phyloP scores from a whole-genome alignment of 2,888 invertebrate genomes.

The Chesias legatella region DNA sequence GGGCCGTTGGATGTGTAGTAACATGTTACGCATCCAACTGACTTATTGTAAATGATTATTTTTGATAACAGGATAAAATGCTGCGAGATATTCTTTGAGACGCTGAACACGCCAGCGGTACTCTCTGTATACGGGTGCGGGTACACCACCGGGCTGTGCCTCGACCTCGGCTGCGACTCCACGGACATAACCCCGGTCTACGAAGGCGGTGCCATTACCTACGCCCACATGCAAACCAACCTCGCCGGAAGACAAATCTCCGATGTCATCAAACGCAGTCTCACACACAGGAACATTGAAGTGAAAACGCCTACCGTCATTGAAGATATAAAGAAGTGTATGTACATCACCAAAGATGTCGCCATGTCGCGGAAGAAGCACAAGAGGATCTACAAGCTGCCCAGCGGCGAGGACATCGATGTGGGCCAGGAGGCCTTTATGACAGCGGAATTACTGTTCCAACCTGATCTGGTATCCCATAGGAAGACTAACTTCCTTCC shows the following conservation, averaged over 20 bases:
- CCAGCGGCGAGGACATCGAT: constrained; percentile 48
- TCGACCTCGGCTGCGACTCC: constrained; percentile 57
- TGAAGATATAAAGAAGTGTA: constrained; percentile 38
- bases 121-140: constrained; percentile 61
- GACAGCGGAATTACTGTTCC: constrained; percentile 52
- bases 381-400: constrained; percentile 36
- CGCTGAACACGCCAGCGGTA: constrained; percentile 53
- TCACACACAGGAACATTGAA: constrained; percentile 35
- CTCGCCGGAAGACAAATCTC: constrained; percentile 44
- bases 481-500: constrained; percentile 32
- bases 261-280: constrained; percentile 36
- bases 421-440: constrained; percentile 49
- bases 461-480: constrained; percentile 43
- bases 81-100: constrained; percentile 65
- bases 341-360: constrained; percentile 43
- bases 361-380: constrained; percentile 31
- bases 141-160: constrained; percentile 54
- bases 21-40: no score
- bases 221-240: constrained; percentile 52
- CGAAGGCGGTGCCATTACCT: constrained; percentile 54
- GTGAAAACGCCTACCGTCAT: constrained; percentile 29
- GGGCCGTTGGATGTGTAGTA: no score
- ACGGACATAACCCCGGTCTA: constrained; percentile 54
- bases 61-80: constrained; percentile 61
- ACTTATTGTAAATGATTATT: no score